Base-by-base conservation (phyloP, 2,113 vertebrate species). In the Shinisaurus crocodilurus region DNA sequence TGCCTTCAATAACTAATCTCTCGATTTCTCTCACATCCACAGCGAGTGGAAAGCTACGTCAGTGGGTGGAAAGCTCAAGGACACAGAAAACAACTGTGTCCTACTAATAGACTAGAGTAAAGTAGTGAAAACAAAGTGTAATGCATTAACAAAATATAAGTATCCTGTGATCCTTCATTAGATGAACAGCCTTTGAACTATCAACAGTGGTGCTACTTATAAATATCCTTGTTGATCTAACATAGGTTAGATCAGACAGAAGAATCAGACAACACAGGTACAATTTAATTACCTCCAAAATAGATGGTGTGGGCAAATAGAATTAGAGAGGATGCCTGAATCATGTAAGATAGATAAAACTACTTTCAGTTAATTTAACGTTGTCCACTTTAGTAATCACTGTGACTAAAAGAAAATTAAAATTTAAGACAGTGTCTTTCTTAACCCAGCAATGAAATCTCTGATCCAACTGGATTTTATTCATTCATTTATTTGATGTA, bases 271-370 rank as follows among this genome's bases (percentile, higher is more conserved):
- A 89, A 34, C 57, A 50, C 7, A 32, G 57, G 43, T 89, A 20
- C 40, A 84, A 50, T 89, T 84, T 89, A 85, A 6, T 74, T n/a
- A 0, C 85, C 88, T 89, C 82, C 87, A 69, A 48, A 77, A 91
- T 8, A 86, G 77, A 0, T 45, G 0, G 27, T 0, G 37, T n/a
- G 63, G 87, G 76, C 63, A 6, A 70, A 40, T 37, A 16, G 57
- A 76, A 54, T 84, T 37, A 67, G 15, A 76, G 3, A 76, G 50
- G 34, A 74, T 74, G 9, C n/a, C 29, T 20, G 37, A 82, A 86
- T 54, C 76, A 27, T 86, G 32, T 0, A 37, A 54, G 57, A 12
- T 63, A 67, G 27, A 63, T 93, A 60, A 86, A 83, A 88, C 89
- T 87, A 77, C 83, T 54, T 54, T 13, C 0, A 60, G 13, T 65